A percentile compares a stretch with the other conserved stretches of the same genome.
Evolutionary conservation across 2,113 vertebrate species (phyloP).

Genomic region (Plestiodon gilberti): DNA sequence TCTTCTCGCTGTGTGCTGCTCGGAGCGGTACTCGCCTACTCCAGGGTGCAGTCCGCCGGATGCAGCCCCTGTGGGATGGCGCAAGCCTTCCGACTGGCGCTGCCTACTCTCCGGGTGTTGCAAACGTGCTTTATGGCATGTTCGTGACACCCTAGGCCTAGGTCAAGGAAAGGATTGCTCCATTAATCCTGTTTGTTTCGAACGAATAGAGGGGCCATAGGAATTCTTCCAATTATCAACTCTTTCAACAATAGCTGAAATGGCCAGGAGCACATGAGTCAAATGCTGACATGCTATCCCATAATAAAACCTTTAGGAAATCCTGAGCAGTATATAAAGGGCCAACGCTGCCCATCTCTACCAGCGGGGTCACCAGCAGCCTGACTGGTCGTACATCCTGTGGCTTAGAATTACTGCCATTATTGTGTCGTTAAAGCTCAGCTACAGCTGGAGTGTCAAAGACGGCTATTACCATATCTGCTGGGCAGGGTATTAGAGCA

Average conservation of each 20-base stretch:
- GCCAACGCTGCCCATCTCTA: fast-evolving
- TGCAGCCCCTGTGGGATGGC: too few relatives aligned
- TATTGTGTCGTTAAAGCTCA: conserved; percentile 58
- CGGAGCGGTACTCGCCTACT: too few relatives aligned
- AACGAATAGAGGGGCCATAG: neutral
- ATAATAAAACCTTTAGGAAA: neutral
- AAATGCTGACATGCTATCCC: neutral
- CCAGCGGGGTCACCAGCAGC: neutral
- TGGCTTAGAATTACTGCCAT: conserved; percentile 62
- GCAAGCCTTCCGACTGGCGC: too few relatives aligned
- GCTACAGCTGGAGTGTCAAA: conserved; percentile 45
- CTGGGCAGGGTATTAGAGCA: conserved; percentile 64
- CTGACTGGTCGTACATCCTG: conserved; percentile 43
- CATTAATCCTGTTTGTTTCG: too few relatives aligned
- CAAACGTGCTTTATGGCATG: too few relatives aligned
- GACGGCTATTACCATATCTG: conserved; percentile 67
- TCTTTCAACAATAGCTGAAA: neutral
- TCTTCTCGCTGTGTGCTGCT: too few relatives aligned
- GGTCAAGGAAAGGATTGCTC: too few relatives aligned
- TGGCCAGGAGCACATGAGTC: too few relatives aligned
- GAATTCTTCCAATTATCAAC: neutral
- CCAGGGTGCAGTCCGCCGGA: too few relatives aligned
- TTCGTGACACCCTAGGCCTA: too few relatives aligned
- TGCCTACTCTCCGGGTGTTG: too few relatives aligned
- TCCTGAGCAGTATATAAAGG: neutral